These are phyloP conservation scores for Eumaeus atala DNA, from an alignment of 1,140 invertebrate genomes.

Conservation along the genomic window DNA sequence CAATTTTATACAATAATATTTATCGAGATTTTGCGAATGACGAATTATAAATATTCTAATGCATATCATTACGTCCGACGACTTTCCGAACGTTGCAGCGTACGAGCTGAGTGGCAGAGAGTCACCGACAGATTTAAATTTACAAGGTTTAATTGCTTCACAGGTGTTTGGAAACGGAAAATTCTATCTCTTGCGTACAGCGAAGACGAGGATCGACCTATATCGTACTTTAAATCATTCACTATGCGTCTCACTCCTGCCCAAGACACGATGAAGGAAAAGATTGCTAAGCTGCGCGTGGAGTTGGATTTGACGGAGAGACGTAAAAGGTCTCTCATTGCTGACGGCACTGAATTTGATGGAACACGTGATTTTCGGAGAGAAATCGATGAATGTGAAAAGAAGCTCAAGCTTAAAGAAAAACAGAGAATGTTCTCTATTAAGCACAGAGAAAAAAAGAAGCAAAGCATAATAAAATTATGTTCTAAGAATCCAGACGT, in stretches of 20 bases:
- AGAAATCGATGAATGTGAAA: slow-evolving; percentile 17
- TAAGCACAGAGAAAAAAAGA: slow-evolving; percentile 15
- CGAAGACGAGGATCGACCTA: slow-evolving; percentile 16
- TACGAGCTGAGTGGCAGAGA: no score
- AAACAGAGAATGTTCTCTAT: slow-evolving; percentile 17
- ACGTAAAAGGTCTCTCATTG: slow-evolving; percentile 8
- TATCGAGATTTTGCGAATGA: no score
- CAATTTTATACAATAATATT: no score
- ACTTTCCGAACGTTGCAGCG: no score
- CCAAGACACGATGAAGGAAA: slow-evolving; percentile 15
- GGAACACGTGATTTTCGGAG: slow-evolving; percentile 9
- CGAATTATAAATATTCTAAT: no score
- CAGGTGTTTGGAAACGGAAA: slow-evolving; percentile 15
- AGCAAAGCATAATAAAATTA: slow-evolving; percentile 16
- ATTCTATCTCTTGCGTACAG: slow-evolving; percentile 7
- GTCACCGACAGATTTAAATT: no score
- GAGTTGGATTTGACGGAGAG: slow-evolving; percentile 19
- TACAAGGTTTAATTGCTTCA: slow-evolving; percentile 9
- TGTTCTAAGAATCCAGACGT: slow-evolving; percentile 10
- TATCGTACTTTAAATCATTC: slow-evolving; percentile 13
- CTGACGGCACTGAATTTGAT: slow-evolving; percentile 14
- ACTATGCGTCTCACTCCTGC: slow-evolving; percentile 16
- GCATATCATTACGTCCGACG: no score
- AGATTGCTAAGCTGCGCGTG: slow-evolving; percentile 16
- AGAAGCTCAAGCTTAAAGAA: slow-evolving; percentile 17